Conservation (phyloP, 2,113 vertebrate genomes). For the Ptilorrhoa leucosticta region DNA sequence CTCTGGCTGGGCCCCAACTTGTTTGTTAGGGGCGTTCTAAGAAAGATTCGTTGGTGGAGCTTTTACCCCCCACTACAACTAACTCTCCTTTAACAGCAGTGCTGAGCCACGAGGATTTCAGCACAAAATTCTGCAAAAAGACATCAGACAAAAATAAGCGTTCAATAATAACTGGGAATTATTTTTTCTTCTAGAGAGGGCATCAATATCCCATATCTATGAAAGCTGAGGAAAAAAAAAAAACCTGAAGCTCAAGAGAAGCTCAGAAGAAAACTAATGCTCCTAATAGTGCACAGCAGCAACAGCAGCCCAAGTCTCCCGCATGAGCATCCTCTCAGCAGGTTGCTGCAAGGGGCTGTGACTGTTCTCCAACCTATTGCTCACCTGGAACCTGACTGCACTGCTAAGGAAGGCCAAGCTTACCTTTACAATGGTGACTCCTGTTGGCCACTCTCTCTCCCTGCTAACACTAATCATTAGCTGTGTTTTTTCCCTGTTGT, state of each 20-base stretch:
- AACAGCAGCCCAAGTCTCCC: background rate
- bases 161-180: background rate
- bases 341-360: background rate
- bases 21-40: background rate
- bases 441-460: background rate
- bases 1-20: background rate
- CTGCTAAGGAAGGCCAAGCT: background rate
- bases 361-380: background rate
- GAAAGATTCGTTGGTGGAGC: background rate
- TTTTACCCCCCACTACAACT: accelerated
- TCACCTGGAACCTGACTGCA: constrained; percentile 19
- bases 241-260: background rate
- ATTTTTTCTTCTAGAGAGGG: background rate
- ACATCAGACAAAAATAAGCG: background rate
- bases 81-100: background rate
- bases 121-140: background rate
- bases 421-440: constrained; percentile 52
- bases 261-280: background rate
- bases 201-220: background rate
- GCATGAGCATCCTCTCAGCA: background rate
- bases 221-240: background rate
- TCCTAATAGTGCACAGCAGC: background rate
- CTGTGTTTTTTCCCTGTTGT: background rate
- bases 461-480: background rate
- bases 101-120: background rate